A percentile compares a stretch with the other conserved stretches of the same genome.
Conservation (phyloP, 2,113 vertebrate genomes). For the Panurus biarmicus region DNA sequence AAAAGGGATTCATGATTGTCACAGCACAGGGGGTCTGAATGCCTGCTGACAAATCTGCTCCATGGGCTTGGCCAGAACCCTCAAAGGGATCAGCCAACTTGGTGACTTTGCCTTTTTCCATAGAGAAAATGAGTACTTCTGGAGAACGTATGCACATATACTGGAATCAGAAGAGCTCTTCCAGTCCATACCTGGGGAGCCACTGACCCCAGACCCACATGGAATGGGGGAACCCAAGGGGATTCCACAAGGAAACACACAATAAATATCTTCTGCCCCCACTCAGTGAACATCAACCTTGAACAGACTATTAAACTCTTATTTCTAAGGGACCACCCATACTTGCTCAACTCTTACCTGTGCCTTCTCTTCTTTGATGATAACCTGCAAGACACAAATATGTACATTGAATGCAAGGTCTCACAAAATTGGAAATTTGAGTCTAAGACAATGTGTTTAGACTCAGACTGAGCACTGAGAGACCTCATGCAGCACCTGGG, state of each 20-base stretch:
- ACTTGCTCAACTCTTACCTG: constrained; percentile 73
- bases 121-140: neutral
- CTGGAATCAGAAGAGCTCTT: neutral
- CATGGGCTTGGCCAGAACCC: neutral
- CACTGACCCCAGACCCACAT: neutral
- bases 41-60: neutral
- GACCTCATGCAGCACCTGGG: neutral
- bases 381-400: constrained; percentile 71
- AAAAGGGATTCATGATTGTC: neutral
- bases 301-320: neutral
- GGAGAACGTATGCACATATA: neutral
- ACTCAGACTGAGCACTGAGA: neutral
- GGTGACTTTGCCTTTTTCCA: neutral
- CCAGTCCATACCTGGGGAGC: neutral
- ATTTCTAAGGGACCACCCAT: neutral
- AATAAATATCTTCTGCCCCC: neutral
- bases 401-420: neutral
- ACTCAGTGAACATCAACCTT: neutral
- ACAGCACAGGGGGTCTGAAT: neutral
- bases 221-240: neutral
- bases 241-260: neutral
- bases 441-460: neutral
- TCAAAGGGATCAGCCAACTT: neutral
- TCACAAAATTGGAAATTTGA: neutral
- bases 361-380: constrained; percentile 91